Conservation (phyloP, 2,113 vertebrate genomes). For the Microtus montanus region DNA sequence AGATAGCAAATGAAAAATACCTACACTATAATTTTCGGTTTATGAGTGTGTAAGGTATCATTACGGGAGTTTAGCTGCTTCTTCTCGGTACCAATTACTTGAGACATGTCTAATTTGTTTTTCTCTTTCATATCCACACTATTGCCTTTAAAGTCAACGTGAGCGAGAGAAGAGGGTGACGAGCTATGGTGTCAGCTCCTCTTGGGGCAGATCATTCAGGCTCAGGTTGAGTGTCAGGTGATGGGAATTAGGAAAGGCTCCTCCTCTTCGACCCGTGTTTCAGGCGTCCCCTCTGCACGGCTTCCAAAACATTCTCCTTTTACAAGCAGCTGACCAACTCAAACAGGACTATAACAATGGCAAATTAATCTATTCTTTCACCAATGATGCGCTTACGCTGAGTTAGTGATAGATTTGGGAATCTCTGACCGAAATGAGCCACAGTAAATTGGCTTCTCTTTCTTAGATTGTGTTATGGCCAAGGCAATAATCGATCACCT, state of each 20-base stretch:
- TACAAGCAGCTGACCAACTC: constrained; percentile 7
- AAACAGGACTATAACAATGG: background rate
- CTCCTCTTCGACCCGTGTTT: background rate
- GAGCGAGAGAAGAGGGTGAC: constrained; percentile 3
- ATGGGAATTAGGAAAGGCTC: constrained; percentile 20
- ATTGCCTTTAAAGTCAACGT: constrained; percentile 46
- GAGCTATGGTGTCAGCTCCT: background rate
- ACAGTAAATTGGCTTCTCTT: constrained; percentile 26
- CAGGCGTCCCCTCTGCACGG: background rate
- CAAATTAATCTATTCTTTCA: constrained; percentile 24
- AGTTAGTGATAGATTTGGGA: background rate
- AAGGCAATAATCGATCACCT: background rate
- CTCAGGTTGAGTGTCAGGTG: background rate
- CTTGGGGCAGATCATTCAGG: background rate
- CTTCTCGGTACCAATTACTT: constrained; percentile 51
- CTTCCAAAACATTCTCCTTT: background rate
- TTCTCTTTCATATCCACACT: constrained; percentile 27
- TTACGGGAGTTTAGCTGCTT: constrained; percentile 53
- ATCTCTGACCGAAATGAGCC: constrained; percentile 27
- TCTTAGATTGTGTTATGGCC: background rate
- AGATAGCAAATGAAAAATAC: constrained; percentile 69
- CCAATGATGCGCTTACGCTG: background rate
- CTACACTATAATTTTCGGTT: constrained; percentile 69
- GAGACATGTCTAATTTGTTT: constrained; percentile 60
- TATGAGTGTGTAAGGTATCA: constrained; percentile 55